Evolutionary conservation across 1,140 invertebrate genomes (phyloP).

Genomic region (Monomorium pharaonis): DNA sequence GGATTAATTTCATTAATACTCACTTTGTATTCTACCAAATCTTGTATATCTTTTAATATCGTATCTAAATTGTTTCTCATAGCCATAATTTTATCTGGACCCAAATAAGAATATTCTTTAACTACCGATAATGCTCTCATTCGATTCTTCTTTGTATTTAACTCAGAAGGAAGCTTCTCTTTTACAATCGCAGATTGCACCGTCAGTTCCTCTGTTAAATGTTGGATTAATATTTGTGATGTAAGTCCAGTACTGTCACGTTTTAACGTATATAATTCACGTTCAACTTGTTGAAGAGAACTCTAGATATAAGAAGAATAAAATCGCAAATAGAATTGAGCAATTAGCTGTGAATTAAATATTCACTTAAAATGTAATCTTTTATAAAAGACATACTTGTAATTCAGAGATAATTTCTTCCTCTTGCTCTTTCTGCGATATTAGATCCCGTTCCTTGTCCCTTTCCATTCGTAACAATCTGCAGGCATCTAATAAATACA

Average conservation of each 20-base stretch:
- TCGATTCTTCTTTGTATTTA: slow-evolving; percentile 87
- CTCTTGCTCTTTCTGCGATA: slow-evolving; percentile 79
- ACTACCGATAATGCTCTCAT: slow-evolving; percentile 90
- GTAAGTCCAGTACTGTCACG: slow-evolving; percentile 85
- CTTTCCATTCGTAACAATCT: slow-evolving; percentile 89
- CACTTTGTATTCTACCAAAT: slow-evolving; percentile 78
- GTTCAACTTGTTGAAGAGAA: slow-evolving; percentile 77
- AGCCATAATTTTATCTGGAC: slow-evolving; percentile 88
- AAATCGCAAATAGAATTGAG: neutral
- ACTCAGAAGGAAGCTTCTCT: slow-evolving; percentile 92
- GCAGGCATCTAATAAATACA: slow-evolving; percentile 88
- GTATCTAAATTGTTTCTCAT: slow-evolving; percentile 82
- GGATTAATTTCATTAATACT: neutral
- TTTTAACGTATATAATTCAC: slow-evolving; percentile 78
- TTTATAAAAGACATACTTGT: slow-evolving; percentile 69
- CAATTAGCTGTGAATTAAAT: neutral
- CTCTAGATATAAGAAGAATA: slow-evolving; percentile 60
- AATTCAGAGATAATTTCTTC: slow-evolving; percentile 75
- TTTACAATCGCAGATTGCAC: slow-evolving; percentile 88
- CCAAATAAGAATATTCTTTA: slow-evolving; percentile 88
- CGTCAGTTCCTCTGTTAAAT: slow-evolving; percentile 91
- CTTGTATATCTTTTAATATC: slow-evolving; percentile 77
- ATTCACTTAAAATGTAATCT: neutral
- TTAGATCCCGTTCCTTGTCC: slow-evolving; percentile 90
- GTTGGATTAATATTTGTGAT: slow-evolving; percentile 87